A percentile compares a stretch with the other conserved stretches of the same genome.
Evolutionary conservation across 2,888 invertebrate species (phyloP).

Genomic region (Apotomis betuletana): DNA sequence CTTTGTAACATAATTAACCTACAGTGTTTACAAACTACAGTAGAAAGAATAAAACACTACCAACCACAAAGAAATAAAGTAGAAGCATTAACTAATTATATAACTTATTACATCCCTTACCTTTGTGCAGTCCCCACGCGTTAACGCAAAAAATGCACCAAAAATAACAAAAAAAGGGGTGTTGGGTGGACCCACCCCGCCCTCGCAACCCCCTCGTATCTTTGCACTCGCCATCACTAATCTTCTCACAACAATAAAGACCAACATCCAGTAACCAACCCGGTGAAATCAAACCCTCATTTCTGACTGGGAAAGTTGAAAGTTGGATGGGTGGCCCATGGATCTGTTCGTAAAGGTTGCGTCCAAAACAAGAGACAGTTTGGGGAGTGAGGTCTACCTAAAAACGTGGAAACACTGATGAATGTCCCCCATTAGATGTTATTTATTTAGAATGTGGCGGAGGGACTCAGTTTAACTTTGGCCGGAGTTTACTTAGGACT

Average conservation of each 20-base stretch:
- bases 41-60: neutral
- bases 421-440: conserved; percentile 84
- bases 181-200: conserved; percentile 68
- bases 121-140: conserved; percentile 66
- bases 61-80: conserved; percentile 13
- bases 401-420: conserved; percentile 84
- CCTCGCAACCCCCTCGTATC: conserved; percentile 69
- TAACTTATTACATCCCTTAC: conserved; percentile 47
- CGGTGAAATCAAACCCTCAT: conserved; percentile 49
- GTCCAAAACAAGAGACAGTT: conserved; percentile 73
- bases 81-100: conserved; percentile 49
- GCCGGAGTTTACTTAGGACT: conserved; percentile 83
- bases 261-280: conserved; percentile 58
- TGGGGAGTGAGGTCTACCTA: conserved; percentile 78
- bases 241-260: conserved; percentile 74
- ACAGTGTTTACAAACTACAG: conserved; percentile 11
- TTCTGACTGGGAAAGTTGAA: conserved; percentile 50
- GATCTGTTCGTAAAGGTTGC: conserved; percentile 63
- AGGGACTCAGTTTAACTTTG: conserved; percentile 80
- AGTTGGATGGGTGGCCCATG: conserved; percentile 3
- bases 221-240: conserved; percentile 80
- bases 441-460: conserved; percentile 84
- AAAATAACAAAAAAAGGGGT: conserved; percentile 71
- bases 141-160: conserved; percentile 77
- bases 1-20: conserved; percentile 15